Conservation (phyloP, 2,888 invertebrate species). For the Rosalia funebris region DNA sequence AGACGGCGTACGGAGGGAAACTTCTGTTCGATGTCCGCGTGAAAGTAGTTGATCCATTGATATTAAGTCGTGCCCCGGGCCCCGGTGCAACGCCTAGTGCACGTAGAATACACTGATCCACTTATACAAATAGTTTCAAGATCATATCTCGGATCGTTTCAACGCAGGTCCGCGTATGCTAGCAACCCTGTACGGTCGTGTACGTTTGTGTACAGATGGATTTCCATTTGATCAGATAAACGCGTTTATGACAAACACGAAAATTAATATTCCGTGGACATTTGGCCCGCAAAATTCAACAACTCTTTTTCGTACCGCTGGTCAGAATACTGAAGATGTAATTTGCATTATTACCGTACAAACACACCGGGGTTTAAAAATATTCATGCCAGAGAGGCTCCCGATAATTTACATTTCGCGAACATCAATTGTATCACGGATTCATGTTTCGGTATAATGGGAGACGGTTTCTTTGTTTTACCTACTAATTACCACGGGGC, state of each 20-base stretch:
- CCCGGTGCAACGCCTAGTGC: too few relatives aligned
- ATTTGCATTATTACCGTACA: slow-evolving; percentile 11
- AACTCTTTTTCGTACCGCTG: slow-evolving; percentile 10
- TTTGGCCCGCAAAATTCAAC: slow-evolving; percentile 12
- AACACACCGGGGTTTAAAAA: slow-evolving; percentile 6
- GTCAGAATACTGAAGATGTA: slow-evolving; percentile 9
- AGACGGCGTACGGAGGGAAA: too few relatives aligned
- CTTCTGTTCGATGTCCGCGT: too few relatives aligned
- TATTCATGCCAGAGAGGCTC: slow-evolving; percentile 1
- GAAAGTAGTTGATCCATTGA: too few relatives aligned
- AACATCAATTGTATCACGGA: slow-evolving; percentile 13
- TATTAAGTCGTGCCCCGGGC: too few relatives aligned
- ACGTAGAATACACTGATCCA: too few relatives aligned
- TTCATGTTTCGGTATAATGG: too few relatives aligned
- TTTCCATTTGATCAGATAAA: background rate
- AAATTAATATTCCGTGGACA: slow-evolving; percentile 18
- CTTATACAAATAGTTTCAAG: too few relatives aligned
- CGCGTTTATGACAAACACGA: slow-evolving; percentile 1
- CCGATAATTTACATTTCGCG: slow-evolving; percentile 8
- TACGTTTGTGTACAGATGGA: too few relatives aligned
- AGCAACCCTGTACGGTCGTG: too few relatives aligned
- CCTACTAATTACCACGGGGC: background rate
- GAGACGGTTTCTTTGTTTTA: background rate
- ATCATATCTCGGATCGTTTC: too few relatives aligned
- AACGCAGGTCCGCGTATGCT: too few relatives aligned